phyloP scores from a whole-genome alignment of 2,797 vertebrate species.

The Urophycis tenuis region DNA sequence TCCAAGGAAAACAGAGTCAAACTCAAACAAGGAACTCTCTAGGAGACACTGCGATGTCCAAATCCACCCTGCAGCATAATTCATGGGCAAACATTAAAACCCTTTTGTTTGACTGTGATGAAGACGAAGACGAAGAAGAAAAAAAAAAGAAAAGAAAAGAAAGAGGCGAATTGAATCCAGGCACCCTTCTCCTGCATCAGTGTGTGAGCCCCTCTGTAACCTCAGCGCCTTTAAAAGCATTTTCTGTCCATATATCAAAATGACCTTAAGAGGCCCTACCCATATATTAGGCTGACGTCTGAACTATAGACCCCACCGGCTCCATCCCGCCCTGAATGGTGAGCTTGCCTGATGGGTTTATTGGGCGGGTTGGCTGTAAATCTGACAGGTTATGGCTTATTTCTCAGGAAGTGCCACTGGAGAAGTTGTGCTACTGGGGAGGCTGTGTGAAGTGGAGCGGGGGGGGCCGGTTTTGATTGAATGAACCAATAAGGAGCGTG shows the following conservation, averaged over 20 bases:
- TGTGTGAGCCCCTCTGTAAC: conserved; percentile 34
- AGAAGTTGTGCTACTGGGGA: conserved; percentile 44
- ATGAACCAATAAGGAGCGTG: background rate
- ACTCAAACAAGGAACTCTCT: background rate
- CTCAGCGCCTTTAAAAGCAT: conserved; percentile 59
- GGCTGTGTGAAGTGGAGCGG: background rate
- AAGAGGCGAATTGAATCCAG: conserved; percentile 18
- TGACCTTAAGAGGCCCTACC: conserved; percentile 43
- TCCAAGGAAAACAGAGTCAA: background rate
- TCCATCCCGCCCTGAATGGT: conserved; percentile 48
- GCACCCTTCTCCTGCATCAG: conserved; percentile 31
- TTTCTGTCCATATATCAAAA: conserved; percentile 53
- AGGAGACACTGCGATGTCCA: background rate
- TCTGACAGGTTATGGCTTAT: conserved; percentile 50
- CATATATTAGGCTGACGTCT: conserved; percentile 58
- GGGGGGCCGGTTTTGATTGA: background rate
- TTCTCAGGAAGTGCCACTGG: conserved; percentile 46
- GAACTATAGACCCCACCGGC: conserved; percentile 36
- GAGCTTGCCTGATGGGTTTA: conserved; percentile 60
- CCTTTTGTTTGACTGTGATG: conserved; percentile 3
- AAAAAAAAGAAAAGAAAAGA: conserved; percentile 1
- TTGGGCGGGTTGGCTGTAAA: conserved; percentile 61
- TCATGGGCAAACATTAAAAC: background rate
- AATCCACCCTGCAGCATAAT: background rate
- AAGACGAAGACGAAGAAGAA: no score